These are phyloP conservation scores for Ephydatia muelleri DNA, from an alignment of 37 sponge, comb jelly and placozoan species.

Conservation along the genomic window DNA sequence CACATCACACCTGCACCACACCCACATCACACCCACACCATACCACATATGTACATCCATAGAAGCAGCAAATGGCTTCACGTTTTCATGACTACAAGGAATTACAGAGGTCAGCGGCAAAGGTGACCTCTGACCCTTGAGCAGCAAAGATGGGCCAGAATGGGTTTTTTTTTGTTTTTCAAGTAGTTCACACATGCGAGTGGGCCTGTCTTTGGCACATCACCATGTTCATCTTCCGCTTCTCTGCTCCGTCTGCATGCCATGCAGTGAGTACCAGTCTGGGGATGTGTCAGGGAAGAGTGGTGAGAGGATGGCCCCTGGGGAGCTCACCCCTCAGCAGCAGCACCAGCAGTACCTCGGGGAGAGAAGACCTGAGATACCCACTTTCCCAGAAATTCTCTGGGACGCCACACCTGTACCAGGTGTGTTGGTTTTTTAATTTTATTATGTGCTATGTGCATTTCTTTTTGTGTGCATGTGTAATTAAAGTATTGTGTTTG, in stretches of 20 bases:
- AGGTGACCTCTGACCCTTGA: too few species aligned
- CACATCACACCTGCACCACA: too few species aligned
- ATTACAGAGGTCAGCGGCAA: too few species aligned
- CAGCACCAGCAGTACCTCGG: slow-evolving; percentile 81
- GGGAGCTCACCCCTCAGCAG: slow-evolving; percentile 64
- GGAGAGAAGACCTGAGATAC: slow-evolving; percentile 58
- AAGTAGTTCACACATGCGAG: neutral
- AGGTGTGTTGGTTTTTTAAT: slow-evolving; percentile 20
- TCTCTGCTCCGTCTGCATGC: too few species aligned
- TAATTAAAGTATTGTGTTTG: neutral
- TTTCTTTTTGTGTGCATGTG: neutral
- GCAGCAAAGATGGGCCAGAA: too few species aligned
- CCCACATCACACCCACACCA: too few species aligned
- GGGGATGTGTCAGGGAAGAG: slow-evolving; percentile 30
- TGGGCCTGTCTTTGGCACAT: neutral
- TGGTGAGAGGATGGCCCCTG: slow-evolving; percentile 38
- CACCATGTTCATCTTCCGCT: neutral
- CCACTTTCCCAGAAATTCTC: slow-evolving; percentile 63
- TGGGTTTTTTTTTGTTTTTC: too few species aligned
- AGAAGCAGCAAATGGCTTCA: too few species aligned
- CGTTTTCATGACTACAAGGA: too few species aligned
- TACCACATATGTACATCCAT: too few species aligned
- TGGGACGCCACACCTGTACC: slow-evolving; percentile 42
- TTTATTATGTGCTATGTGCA: too few species aligned
- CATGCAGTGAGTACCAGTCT: slow-evolving; percentile 24